Evolutionary conservation across 1,140 invertebrate genomes (phyloP).

Genomic region (Calosoma granatense): DNA sequence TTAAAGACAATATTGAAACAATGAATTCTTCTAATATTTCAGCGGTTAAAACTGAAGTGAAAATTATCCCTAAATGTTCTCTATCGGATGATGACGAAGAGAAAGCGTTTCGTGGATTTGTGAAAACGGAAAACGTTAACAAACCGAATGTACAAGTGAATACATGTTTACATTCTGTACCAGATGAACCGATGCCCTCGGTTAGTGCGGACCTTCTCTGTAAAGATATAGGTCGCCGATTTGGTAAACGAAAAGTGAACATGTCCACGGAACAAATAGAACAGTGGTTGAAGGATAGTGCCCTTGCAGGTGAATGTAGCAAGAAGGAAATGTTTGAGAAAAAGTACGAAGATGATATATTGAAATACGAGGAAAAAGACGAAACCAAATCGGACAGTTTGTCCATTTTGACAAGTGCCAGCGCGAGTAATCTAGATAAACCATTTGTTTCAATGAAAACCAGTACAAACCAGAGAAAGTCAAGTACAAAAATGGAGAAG

Average conservation of each 20-base stretch:
- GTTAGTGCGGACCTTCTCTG: constrained; percentile 24
- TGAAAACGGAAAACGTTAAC: constrained; percentile 28
- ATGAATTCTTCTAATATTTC: constrained; percentile 5
- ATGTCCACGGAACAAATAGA: constrained; percentile 63
- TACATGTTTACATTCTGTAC: constrained; percentile 12
- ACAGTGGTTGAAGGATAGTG: constrained; percentile 54
- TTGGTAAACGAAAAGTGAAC: constrained; percentile 54
- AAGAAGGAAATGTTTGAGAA: constrained; percentile 23
- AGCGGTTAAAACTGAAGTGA: constrained; percentile 24
- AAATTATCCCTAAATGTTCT: constrained; percentile 31
- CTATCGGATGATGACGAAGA: constrained; percentile 37
- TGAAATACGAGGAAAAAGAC: constrained; percentile 29
- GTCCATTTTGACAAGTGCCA: constrained; percentile 19
- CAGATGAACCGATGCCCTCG: constrained; percentile 12
- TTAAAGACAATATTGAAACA: not conserved
- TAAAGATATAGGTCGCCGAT: constrained; percentile 29
- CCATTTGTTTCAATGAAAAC: not conserved
- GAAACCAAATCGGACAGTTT: constrained; percentile 19
- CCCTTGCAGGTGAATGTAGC: constrained; percentile 25
- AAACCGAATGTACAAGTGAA: constrained; percentile 14
- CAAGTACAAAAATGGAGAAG: not conserved
- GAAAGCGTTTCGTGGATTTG: constrained; percentile 41
- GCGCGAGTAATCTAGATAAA: not conserved
- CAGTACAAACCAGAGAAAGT: not conserved
- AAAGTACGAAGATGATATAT: constrained; percentile 22